Base-by-base conservation (phyloP, 2,888 invertebrate species). In the Ophioninae sp. region DNA sequence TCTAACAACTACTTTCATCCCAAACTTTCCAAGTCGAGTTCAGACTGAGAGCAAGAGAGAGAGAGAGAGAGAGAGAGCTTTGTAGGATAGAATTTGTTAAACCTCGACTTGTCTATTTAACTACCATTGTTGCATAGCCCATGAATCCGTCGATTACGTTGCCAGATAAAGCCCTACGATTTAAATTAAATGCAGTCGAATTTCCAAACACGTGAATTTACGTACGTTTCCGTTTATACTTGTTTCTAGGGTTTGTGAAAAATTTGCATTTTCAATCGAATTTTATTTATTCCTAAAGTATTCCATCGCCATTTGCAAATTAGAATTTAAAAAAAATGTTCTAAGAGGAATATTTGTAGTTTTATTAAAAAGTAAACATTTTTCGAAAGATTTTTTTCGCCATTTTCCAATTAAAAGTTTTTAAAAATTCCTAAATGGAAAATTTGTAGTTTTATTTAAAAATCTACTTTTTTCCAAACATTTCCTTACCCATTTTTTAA, bases 1-100 rank as follows among this genome's bases (percentile, higher is more conserved):
- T 78, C 20, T 22, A 67, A 30, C 81, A 75, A 69, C 73, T 81
- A 79, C 84, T 84, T 82, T 80, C 75, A 65, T 81, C 63, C 51
- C 44, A 85, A 87, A 85, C 84, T 87, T 87, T 83, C 74, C 82
- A 83, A 86, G 84, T 87, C 86, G 85, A 86, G 80, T 79, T 81
- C 79, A 56, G 7, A 56, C 69, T 41, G 65, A 41, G 61, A 71
- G 71, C 75, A 64, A 69, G 75, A 68, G 51, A 59, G 75, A 80
- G 67, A 67, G 56, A 77, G 65, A 68, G 63, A 78, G 67, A 73
- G 44, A 61, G 37, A 87, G 83, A 67, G 83, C 68, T 77, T 82
- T 83, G 84, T 83, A 76, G 78, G 68, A 81, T 85, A 82, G 78
- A 61, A 84, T 85, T 85, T 81, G 64, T 80, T 73, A 76, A 82